These are phyloP conservation scores for Bufo bufo DNA, from an alignment of 2,113 vertebrate species.

Conservation along the genomic window DNA sequence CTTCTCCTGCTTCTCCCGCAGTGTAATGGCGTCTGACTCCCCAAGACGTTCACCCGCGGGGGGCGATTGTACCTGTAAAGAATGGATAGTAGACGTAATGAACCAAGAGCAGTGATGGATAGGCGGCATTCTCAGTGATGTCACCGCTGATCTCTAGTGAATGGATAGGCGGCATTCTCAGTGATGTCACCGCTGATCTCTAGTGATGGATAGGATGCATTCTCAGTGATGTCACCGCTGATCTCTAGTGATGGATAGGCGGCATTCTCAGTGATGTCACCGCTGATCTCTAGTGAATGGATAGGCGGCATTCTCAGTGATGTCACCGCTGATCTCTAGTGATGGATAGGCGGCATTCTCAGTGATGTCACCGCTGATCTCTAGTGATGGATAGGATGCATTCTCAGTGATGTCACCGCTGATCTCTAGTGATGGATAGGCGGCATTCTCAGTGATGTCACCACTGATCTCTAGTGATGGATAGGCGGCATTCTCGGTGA, in stretches of 20 bases:
- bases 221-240: slow-evolving; percentile 11
- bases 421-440: background rate
- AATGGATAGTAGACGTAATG: background rate
- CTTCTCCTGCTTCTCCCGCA: slow-evolving; percentile 25
- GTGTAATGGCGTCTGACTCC: slow-evolving; percentile 8
- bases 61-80: background rate
- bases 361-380: background rate
- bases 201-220: background rate
- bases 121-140: background rate
- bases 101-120: background rate
- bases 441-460: background rate
- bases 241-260: background rate
- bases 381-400: background rate
- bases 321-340: background rate
- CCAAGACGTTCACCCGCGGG: slow-evolving; percentile 32
- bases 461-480: background rate
- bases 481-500: background rate
- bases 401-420: slow-evolving; percentile 12
- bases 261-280: background rate
- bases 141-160: slow-evolving; percentile 2
- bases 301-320: background rate
- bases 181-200: slow-evolving; percentile 5
- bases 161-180: background rate
- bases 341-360: background rate
- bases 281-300: background rate